Evolutionary conservation across 2,888 invertebrate species (phyloP).

Genomic region (Lymantria monacha): DNA sequence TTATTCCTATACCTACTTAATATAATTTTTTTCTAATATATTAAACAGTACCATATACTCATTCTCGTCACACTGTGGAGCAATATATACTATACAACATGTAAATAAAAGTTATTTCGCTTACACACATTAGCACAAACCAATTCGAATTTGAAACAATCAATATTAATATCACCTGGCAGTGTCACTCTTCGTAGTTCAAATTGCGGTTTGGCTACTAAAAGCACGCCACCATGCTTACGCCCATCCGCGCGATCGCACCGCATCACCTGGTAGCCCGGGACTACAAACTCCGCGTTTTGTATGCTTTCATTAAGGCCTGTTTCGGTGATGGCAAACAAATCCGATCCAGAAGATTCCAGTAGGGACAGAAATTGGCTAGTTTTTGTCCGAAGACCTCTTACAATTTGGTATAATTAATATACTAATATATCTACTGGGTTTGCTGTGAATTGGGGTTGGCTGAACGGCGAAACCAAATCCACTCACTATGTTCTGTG

Average conservation of each 20-base stretch:
- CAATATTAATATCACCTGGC: background rate
- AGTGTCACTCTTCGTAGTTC: slow-evolving; percentile 1
- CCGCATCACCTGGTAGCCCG: background rate
- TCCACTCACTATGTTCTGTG: slow-evolving; percentile 7
- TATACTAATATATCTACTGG: slow-evolving; percentile 5
- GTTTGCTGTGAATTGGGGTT: background rate
- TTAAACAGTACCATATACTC: slow-evolving; percentile 3
- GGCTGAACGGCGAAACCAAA: slow-evolving; percentile 7
- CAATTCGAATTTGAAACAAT: background rate
- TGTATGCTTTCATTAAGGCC: background rate
- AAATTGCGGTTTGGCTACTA: slow-evolving; percentile 3
- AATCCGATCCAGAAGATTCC: slow-evolving; percentile 2
- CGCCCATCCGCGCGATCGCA: slow-evolving; percentile 1
- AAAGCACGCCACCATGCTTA: no score
- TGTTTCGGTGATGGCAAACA: slow-evolving; percentile 4
- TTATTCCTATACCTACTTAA: background rate
- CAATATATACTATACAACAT: slow-evolving; percentile 3
- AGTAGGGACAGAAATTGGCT: slow-evolving; percentile 1
- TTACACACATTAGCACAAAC: no score
- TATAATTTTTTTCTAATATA: no score
- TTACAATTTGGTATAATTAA: slow-evolving; percentile 5
- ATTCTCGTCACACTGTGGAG: background rate
- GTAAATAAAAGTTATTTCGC: slow-evolving; percentile 4
- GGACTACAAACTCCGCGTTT: slow-evolving; percentile 1
- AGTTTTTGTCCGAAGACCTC: slow-evolving; percentile 4